Base-by-base conservation (phyloP, 1,140 invertebrate species). In the Tetramorium simillimum region DNA sequence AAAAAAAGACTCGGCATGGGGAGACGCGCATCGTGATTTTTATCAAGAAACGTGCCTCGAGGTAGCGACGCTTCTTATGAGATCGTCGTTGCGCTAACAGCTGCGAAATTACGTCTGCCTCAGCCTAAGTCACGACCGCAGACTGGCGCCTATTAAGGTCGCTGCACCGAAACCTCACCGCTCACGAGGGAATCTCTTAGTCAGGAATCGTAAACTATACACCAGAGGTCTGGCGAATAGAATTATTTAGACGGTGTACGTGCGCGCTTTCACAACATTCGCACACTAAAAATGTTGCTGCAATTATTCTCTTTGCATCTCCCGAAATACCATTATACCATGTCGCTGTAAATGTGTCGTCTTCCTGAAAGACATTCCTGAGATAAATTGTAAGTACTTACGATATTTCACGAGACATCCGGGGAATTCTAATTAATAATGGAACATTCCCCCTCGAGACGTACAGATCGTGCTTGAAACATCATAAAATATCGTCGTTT, bases 11-110 rank as follows among this genome's bases (percentile, higher is more conserved):
- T n/a, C 43, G 18, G 12, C 18, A 49, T 12, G 37, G 56, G 75
- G 14, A 63, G n/a, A 82, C 14, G 56, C 46, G 65, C 28, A 14
- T 2, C 65, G 67, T 86, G 85, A 86, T 86, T 86, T 86, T 86
- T 82, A 86, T 86, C 85, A 81, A 46, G 65, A 86, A 33, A 86
- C 85, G 85, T 86, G 85, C 51, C 78, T 81, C 28, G 70, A 24
- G 33, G 12, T 40, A 40, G 65, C 65, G 49, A 81, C 65, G 65
- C 46, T 73, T 84, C 56, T 82, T 86, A 70, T 28, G 65, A 58
- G 51, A 82, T 72, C 46, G 53, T 49, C 46, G 53, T 49, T n/a
- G 40, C 67, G 85, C 33, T 51, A 86, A 81, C 51, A 62, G 77
- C 53, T 63, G 56, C 62, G 65, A 86, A 86, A 86, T 86, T 86